These are phyloP conservation scores for Ceratosolen fusciceps DNA, from an alignment of 1,140 invertebrate genomes.

Conservation along the genomic window DNA sequence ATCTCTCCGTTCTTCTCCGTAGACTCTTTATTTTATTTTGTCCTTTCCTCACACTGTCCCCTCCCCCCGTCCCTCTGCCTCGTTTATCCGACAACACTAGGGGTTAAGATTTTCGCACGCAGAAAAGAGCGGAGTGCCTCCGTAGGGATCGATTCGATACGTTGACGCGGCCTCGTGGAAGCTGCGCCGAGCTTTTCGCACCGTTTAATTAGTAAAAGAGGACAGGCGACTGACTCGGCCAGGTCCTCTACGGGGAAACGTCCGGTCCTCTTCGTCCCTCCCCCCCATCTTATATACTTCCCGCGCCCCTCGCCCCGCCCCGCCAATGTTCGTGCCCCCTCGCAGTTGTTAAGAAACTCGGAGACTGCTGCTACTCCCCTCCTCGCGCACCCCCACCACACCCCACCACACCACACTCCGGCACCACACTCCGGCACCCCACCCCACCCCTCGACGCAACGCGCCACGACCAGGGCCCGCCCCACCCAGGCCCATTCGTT, in stretches of 20 bases:
- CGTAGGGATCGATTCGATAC: not conserved
- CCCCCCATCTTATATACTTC: not conserved
- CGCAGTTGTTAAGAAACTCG: not conserved
- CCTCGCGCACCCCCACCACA: no score
- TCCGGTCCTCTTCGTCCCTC: no score
- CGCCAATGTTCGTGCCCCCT: not conserved
- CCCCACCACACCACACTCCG: no score
- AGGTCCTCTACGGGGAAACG: not conserved
- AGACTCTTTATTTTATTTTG: not conserved
- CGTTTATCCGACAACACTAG: slow-evolving; percentile 36
- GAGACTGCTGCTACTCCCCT: no score
- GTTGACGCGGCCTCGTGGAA: not conserved
- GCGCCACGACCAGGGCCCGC: no score
- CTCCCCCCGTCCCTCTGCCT: not conserved
- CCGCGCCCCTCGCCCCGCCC: not conserved
- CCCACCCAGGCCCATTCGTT: not conserved
- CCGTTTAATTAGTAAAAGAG: slow-evolving; percentile 34
- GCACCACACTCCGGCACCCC: no score
- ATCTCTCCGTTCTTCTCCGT: slow-evolving; percentile 22
- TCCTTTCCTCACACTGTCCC: slow-evolving; percentile 3
- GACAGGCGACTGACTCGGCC: slow-evolving; percentile 6
- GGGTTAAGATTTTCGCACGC: slow-evolving; percentile 46
- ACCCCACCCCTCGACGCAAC: no score
- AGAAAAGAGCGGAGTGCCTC: slow-evolving; percentile 20
- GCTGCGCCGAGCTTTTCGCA: slow-evolving; percentile 25